Evolutionary conservation across 2,113 vertebrate species (phyloP), one percentile per base, ranked within the genome.

Genomic region (Chloropsis cyanopogon): DNA sequence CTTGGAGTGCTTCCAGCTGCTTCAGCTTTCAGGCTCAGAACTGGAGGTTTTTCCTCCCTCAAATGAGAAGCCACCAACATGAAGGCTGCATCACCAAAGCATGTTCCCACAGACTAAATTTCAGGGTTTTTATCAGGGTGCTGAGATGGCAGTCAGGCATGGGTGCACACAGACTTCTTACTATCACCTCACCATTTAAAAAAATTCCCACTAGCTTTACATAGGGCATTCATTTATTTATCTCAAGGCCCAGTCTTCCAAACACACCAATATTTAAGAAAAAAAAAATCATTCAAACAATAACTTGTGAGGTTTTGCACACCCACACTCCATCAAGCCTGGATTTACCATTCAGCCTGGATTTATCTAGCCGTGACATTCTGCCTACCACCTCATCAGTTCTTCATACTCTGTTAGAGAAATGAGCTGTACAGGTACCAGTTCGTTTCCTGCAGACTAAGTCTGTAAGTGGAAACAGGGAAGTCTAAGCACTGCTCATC

Each of bases 151-250:
- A 47, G 18, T 68, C 60, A 54, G 20, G 15, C 35, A 28, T 3
- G 3, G 10, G n/a, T 12, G 12, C 8, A 42, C 1, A 6, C 0
- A 28, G 14, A 41, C 37, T 28, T 69, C 41, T 63, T 52, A 18
- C 28, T 25, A 49, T 41, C 68, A 49, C 37, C n/a, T 85, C 28
- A 56, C 7, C 8, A 9, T 35, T 77, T 61, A 3, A 2, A 49
- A 49, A 44, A 23, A 44, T 41, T 47, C 6, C 9, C 4, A 11
- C 33, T 14, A 22, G 7, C 29, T 91, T 68, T 41, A 5, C 41
- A 16, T 5, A 20, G 26, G 16, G 14, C 12, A 25, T 12, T 31
- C 4, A 35, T 26, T 63, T 31, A 16, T 31, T 44, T 42, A 9
- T 26, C 59, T 42, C 31, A 29, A 41, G 29, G 24, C 46, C 60